phyloP scores from a whole-genome alignment of 2,113 vertebrate species.

The Psophia crepitans region DNA sequence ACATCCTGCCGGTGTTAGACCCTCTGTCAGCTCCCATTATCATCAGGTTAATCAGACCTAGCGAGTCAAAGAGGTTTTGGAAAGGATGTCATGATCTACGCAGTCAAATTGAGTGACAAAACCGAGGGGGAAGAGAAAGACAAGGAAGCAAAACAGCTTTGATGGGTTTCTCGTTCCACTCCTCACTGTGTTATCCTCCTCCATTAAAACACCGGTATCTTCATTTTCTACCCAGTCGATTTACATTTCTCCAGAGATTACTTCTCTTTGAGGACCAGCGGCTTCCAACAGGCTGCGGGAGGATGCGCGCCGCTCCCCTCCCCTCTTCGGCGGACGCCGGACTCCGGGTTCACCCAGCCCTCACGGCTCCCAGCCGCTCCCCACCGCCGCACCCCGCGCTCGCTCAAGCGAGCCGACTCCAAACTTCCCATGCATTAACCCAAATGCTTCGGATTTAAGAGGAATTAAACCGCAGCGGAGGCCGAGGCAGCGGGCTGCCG shows the following conservation, averaged over 20 bases:
- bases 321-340: rapidly evolving
- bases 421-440: not conserved
- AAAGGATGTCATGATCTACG: not conserved
- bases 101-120: not conserved
- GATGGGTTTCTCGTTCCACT: not conserved
- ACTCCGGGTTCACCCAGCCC: not conserved
- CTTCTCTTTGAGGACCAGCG: not conserved
- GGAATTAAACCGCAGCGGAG: not conserved
- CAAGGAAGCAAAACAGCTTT: not conserved
- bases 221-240: not conserved
- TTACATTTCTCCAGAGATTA: not conserved
- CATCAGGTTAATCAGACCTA: no score
- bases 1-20: not conserved
- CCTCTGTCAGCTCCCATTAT: rapidly evolving
- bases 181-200: not conserved
- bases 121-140: not conserved
- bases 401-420: not conserved
- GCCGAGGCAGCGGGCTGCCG: not conserved
- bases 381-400: not conserved
- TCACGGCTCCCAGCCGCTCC: rapidly evolving
- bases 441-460: not conserved
- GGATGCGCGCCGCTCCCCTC: rapidly evolving
- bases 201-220: not conserved
- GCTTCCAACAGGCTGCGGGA: not conserved
- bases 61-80: not conserved